Conservation (phyloP, 2,797 vertebrate species). For the Sebastes matsubarae region DNA sequence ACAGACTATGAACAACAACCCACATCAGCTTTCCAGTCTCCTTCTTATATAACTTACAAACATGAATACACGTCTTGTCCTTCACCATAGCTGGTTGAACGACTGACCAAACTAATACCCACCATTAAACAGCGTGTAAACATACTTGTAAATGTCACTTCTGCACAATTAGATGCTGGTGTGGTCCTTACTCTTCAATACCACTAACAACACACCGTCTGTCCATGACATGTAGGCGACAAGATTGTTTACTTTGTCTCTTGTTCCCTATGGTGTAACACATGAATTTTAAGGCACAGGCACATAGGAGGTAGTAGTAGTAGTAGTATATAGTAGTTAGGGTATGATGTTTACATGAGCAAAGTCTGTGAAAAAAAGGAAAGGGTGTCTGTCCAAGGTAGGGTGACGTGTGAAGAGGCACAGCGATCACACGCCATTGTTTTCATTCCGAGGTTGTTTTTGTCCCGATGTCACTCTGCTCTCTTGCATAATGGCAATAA, state of each 20-base stretch:
- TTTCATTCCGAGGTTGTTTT: constrained; percentile 71
- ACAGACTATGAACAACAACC: not conserved
- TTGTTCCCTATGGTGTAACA: not conserved
- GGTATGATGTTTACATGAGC: constrained; percentile 18
- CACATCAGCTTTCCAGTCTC: not conserved
- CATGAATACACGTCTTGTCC: not conserved
- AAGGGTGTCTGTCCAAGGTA: not conserved
- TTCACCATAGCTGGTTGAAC: not conserved
- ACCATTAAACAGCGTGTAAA: not conserved
- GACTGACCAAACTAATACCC: not conserved
- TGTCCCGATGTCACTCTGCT: constrained; percentile 60
- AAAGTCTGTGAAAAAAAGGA: not conserved
- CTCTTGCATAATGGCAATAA: constrained; percentile 61
- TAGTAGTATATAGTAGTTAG: not conserved
- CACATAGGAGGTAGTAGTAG: not conserved
- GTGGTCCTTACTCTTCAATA: too few species aligned
- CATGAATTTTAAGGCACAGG: too few species aligned
- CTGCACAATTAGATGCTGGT: not conserved
- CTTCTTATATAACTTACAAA: not conserved
- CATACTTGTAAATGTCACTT: not conserved
- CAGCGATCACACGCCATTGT: constrained; percentile 55
- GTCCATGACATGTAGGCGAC: not conserved
- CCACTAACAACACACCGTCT: not conserved
- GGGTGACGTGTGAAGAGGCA: constrained; percentile 5
- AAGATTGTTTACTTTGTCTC: not conserved